phyloP scores from a whole-genome alignment of 2,797 vertebrate genomes.

The Echeneis naucrates region DNA sequence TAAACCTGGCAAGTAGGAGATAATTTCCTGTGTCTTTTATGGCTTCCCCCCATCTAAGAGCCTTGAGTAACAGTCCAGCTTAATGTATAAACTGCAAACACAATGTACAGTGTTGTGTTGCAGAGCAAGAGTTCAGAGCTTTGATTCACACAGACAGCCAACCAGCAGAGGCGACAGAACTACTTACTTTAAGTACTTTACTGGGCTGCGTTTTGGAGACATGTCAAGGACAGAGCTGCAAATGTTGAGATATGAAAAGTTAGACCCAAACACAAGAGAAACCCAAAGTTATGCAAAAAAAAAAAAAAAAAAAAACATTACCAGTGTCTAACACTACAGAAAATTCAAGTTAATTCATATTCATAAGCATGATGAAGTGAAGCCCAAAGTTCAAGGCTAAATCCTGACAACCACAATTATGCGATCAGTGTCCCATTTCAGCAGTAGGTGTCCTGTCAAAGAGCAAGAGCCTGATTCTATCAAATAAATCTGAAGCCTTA shows the following conservation, averaged over 20 bases:
- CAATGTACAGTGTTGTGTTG: not conserved
- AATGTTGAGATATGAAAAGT: constrained; percentile 13
- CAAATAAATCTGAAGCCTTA: constrained; percentile 26
- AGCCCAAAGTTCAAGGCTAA: constrained; percentile 24
- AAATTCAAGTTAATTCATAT: constrained; percentile 15
- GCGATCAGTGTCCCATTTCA: constrained; percentile 8
- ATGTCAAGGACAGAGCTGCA: constrained; percentile 14
- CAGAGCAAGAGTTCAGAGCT: constrained; percentile 22
- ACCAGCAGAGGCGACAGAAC: constrained; percentile 16
- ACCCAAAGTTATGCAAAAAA: no score
- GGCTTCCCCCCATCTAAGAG: constrained; percentile 22
- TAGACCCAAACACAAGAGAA: not conserved
- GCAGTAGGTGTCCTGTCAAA: constrained; percentile 3
- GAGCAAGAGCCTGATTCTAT: not conserved
- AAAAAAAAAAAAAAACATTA: no score
- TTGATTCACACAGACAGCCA: constrained; percentile 12
- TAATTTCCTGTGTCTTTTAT: constrained; percentile 21
- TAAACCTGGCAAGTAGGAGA: constrained; percentile 26
- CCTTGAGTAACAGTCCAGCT: constrained; percentile 4
- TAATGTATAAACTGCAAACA: constrained; percentile 31
- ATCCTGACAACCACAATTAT: constrained; percentile 4
- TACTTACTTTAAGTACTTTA: not conserved
- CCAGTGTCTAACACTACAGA: constrained; percentile 1
- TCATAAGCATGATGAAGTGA: constrained; percentile 13
- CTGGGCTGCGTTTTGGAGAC: constrained; percentile 19